Evolutionary conservation across 2,113 vertebrate genomes (phyloP), one percentile per base, ranked within the genome.

Genomic region (Corapipo altera): DNA sequence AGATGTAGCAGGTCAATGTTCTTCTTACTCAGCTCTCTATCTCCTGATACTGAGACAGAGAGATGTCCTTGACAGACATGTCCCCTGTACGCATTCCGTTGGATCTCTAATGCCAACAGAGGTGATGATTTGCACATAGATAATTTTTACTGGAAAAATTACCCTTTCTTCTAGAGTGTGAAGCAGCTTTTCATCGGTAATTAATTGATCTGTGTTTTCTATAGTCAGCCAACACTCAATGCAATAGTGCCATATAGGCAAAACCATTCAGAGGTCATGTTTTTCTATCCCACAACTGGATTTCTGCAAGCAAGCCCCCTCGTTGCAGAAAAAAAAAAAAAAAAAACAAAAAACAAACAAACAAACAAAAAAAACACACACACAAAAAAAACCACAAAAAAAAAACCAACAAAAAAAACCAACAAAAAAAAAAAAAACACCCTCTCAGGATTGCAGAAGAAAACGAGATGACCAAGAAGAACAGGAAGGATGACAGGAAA

Each of bases 81-180:
- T 85, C 41, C 65, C 15, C 32, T 64, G 28, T 48, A 62, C 19
- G 26, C 8, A 16, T 84, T 85, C 41, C 52, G 1, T 74, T 8
- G 13, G 8, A 16, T 62, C 22, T 85, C 62, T 95, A 88, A 79
- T 46, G 59, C 35, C 61, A 76, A 65, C n/a, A 85, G 74, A 79
- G 15, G 11, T 61, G 39, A 13, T 48, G 21, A 96, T 93, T 96
- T 93, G 44, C 83, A 72, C 92, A 86, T 41, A 88, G 44, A 91
- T 39, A 91, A 51, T 32, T 96, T 91, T 92, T 67, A 5, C 70
- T 74, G 55, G 48, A 89, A 95, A 95, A 90, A 80, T 12, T 74
- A 51, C 16, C 66, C 15, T 85, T 93, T 80, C 58, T 74, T 83
- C 65, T 44, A 41, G 48, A 83, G 62, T 33, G 65, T 33, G 61